phyloP scores from a whole-genome alignment of 2,888 invertebrate species.

The Theretra japonica region DNA sequence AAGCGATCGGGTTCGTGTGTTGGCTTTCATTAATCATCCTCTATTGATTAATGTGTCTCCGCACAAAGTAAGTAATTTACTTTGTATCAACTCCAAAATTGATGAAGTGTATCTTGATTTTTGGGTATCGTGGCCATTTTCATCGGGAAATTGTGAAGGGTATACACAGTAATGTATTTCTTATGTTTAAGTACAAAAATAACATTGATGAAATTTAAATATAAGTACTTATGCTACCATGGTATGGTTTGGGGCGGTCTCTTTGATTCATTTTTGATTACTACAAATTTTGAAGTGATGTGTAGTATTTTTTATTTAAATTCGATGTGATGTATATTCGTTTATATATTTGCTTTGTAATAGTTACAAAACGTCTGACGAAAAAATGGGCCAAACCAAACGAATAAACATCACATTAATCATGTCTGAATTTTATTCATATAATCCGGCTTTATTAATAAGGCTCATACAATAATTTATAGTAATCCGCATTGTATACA shows the following conservation, averaged over 20 bases:
- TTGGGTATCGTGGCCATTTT: conserved; percentile 33
- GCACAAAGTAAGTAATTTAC: conserved; percentile 76
- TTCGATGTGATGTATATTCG: too few species aligned
- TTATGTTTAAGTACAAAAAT: neutral
- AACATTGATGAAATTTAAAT: too few species aligned
- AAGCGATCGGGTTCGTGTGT: conserved; percentile 74
- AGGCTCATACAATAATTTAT: neutral
- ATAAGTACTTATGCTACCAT: too few species aligned
- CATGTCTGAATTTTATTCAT: neutral
- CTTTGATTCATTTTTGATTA: too few species aligned
- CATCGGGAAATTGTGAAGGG: neutral
- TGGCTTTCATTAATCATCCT: conserved; percentile 79
- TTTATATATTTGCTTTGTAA: too few species aligned
- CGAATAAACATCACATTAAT: too few species aligned
- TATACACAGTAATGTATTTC: neutral
- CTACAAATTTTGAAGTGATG: too few species aligned
- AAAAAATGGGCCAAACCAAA: too few species aligned
- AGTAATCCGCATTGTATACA: neutral
- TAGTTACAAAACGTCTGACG: too few species aligned
- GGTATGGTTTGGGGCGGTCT: too few species aligned
- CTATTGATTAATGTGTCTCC: conserved; percentile 82
- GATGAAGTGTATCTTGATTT: conserved; percentile 67
- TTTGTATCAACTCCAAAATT: conserved; percentile 60
- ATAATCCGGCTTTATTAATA: neutral
- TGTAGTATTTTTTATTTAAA: too few species aligned